These are phyloP conservation scores for Podarcis cretensis DNA, from an alignment of 2,113 vertebrate genomes.

Conservation along the genomic window DNA sequence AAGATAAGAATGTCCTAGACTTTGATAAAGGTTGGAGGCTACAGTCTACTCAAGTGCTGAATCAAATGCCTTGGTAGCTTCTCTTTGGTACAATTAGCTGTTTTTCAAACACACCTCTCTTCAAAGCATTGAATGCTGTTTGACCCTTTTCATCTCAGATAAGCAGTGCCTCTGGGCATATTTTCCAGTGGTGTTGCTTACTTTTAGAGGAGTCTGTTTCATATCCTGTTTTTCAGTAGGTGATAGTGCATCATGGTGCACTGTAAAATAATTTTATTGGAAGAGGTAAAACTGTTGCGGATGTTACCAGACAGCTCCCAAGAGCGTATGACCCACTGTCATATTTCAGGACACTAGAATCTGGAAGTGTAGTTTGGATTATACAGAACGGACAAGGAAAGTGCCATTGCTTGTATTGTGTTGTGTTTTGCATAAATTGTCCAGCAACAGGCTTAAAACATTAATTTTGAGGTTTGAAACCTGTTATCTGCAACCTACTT, in stretches of 20 bases:
- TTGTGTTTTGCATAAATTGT: constrained; percentile 44
- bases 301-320: constrained; percentile 60
- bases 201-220: constrained; percentile 31
- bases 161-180: constrained; percentile 50
- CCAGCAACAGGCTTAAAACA: constrained; percentile 52
- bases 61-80: not conserved
- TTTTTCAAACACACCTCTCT: constrained; percentile 26
- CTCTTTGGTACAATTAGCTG: constrained; percentile 29
- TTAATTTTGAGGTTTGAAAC: not conserved
- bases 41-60: not conserved
- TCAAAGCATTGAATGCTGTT: constrained; percentile 13
- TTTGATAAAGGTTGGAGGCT: not conserved
- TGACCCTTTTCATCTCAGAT: constrained; percentile 36
- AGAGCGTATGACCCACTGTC: constrained; percentile 53
- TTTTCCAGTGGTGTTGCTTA: constrained; percentile 45
- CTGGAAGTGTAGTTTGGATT: constrained; percentile 43
- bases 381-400: constrained; percentile 50
- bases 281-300: constrained; percentile 51
- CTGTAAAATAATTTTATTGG: constrained; percentile 57
- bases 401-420: constrained; percentile 52
- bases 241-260: constrained; percentile 58
- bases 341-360: constrained; percentile 57
- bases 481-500: constrained; percentile 74
- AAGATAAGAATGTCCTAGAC: not conserved
- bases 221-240: constrained; percentile 47